Percentiles rank a stretch among this genome's conserved stretches.
These are phyloP conservation scores for Stegana nigrithorax DNA, from an alignment of 2,888 invertebrate genomes.

Conservation along the genomic window DNA sequence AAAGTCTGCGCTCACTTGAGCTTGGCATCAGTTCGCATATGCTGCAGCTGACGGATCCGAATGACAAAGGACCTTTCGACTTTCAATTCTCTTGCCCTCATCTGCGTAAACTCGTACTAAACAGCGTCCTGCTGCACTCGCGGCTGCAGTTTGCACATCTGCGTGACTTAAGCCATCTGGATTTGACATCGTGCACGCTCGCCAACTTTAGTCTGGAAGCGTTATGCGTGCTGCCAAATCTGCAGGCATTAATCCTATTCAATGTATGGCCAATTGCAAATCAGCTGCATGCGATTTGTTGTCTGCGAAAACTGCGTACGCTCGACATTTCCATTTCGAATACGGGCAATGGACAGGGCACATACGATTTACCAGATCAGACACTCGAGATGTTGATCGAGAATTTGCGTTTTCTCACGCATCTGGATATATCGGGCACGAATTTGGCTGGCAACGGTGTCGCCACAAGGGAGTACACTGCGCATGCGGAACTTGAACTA, in stretches of 20 bases:
- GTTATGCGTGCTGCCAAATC: slow-evolving; percentile 74
- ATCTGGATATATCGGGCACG: slow-evolving; percentile 95
- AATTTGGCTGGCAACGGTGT: slow-evolving; percentile 91
- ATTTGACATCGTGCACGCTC: slow-evolving; percentile 66
- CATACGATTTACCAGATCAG: slow-evolving; percentile 79
- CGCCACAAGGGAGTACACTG: slow-evolving; percentile 70
- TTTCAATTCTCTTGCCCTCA: slow-evolving; percentile 71
- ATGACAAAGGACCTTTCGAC: slow-evolving; percentile 72
- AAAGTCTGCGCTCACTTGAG: slow-evolving; percentile 77
- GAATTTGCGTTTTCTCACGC: slow-evolving; percentile 79
- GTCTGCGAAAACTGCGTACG: slow-evolving; percentile 73
- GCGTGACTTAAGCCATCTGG: slow-evolving; percentile 63
- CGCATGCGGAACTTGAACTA: slow-evolving; percentile 38
- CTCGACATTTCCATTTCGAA: slow-evolving; percentile 87
- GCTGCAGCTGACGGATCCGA: slow-evolving; percentile 70
- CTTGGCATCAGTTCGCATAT: slow-evolving; percentile 78
- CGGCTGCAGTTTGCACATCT: slow-evolving; percentile 63
- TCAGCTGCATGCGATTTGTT: slow-evolving; percentile 73
- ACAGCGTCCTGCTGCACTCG: slow-evolving; percentile 67
- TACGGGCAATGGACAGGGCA: slow-evolving; percentile 74
- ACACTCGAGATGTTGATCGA: slow-evolving; percentile 77
- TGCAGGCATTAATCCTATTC: slow-evolving; percentile 82
- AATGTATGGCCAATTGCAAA: slow-evolving; percentile 78
- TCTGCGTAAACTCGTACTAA: slow-evolving; percentile 65
- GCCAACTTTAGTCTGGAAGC: slow-evolving; percentile 67